phyloP scores from a whole-genome alignment of 2,888 invertebrate genomes.

The Chrysomela aeneicollis region DNA sequence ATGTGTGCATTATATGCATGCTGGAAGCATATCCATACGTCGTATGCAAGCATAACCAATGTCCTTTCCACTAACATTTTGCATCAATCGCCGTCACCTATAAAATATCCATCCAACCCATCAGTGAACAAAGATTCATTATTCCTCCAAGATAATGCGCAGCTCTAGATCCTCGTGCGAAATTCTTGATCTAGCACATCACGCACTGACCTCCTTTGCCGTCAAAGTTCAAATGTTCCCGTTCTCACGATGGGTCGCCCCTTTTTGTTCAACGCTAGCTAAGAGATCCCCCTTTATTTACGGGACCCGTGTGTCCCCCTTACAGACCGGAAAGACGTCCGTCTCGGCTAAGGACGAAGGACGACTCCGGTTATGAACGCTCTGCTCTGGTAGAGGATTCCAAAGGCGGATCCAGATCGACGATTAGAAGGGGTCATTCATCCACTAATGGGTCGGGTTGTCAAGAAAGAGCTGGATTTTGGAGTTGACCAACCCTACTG shows the following conservation, averaged over 20 bases:
- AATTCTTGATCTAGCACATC: not conserved
- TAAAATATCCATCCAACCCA: not conserved
- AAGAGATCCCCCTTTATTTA: slow-evolving; percentile 16
- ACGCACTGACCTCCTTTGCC: not conserved
- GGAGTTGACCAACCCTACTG: no score
- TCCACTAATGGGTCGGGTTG: no score
- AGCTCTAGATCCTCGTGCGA: not conserved
- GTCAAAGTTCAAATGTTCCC: not conserved
- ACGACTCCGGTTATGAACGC: no score
- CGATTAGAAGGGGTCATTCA: no score
- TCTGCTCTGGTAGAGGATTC: no score
- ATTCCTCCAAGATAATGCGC: not conserved
- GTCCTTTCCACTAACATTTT: no score
- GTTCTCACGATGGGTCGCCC: slow-evolving; percentile 4
- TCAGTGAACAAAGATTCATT: not conserved
- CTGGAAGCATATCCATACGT: no score
- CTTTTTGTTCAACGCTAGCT: slow-evolving; percentile 3
- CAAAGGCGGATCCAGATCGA: no score
- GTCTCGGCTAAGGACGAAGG: slow-evolving; percentile 39
- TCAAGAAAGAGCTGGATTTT: no score
- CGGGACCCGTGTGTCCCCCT: slow-evolving; percentile 11
- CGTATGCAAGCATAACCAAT: no score
- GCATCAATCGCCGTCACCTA: not conserved
- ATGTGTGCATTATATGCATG: no score
- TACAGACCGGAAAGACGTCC: slow-evolving; percentile 39